Base-by-base conservation (phyloP, 2,113 vertebrate genomes). In the Bombycilla garrulus region DNA sequence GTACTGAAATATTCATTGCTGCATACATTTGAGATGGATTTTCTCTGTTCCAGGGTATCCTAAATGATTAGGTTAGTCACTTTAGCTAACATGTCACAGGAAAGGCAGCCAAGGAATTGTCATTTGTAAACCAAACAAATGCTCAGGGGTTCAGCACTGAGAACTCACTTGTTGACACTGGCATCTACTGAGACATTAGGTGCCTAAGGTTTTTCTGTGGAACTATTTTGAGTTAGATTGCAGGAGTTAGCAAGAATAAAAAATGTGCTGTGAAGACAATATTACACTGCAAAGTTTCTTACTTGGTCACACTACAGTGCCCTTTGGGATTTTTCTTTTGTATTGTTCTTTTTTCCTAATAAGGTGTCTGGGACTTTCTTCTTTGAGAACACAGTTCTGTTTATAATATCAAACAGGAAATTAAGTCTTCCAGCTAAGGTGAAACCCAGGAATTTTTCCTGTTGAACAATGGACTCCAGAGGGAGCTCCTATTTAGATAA, bases 331-430 rank as follows among this genome's bases (percentile, higher is more conserved):
- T 74, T 56, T 70, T 57, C 48, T 48, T 44, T n/a, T 9, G 25
- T 60, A 22, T 35, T 72, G 38, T 42, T 61, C 35, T 64, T 67
- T 90, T 70, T 60, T 90, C 82, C 69, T 77, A 58, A 90, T 88
- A 85, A 92, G 56, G 71, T 56, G 60, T 47, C 24, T 90, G 50
- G 35, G 69, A 70, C 22, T 90, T 95, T 92, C 42, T 88, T 91
- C 56, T 89, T 66, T 90, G 78, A 77, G 38, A 87, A 69, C 12
- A 64, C 35, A 23, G 9, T 33, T 67, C 31, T 83, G 31, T 40
- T 88, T 56, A 88, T 54, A 44, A 40, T 74, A 86, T 81, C 44
- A 91, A 85, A 79, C 74, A 90, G 95, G 92, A 96, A 93, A 95
- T 80, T 79, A 85, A 57, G 20, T 56, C 62, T 70, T 82, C 35